phyloP scores from a whole-genome alignment of 2,797 vertebrate species.

The Platyrinchus mystaceus region DNA sequence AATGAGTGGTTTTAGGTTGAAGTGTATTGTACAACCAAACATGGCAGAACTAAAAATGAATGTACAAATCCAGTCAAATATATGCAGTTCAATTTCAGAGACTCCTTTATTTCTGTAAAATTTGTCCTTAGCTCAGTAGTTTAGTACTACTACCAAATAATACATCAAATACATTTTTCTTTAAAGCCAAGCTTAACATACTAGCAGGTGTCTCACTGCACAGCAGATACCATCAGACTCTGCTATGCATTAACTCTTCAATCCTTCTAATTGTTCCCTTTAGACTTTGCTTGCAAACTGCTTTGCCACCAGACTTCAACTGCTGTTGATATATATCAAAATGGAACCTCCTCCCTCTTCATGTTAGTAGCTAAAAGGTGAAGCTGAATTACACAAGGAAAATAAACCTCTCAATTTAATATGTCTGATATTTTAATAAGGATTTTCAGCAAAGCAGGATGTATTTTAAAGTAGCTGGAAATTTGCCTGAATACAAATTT shows the following conservation, averaged over 20 bases:
- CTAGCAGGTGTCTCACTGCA: not conserved
- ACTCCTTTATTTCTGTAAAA: not conserved
- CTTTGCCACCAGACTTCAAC: not conserved
- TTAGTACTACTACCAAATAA: not conserved
- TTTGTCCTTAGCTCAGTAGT: slow-evolving; percentile 17
- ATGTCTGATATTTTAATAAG: not conserved
- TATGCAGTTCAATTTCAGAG: slow-evolving; percentile 12
- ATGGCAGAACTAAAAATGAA: not conserved
- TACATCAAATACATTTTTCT: slow-evolving; percentile 12
- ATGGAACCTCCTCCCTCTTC: not conserved
- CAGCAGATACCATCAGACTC: not conserved
- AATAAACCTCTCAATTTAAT: not conserved
- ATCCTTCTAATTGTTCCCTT: not conserved
- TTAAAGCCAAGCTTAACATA: slow-evolving; percentile 4
- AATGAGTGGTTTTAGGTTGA: not conserved
- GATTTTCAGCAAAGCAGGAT: not conserved
- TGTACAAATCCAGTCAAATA: slow-evolving; percentile 3
- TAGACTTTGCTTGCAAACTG: not conserved
- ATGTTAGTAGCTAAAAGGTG: not conserved
- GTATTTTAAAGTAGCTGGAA: not conserved
- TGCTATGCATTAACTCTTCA: not conserved
- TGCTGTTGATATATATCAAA: not conserved
- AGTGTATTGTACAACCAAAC: not conserved
- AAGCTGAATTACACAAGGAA: not conserved
- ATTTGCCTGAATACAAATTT: not conserved